These are phyloP conservation scores for Penelope pileata DNA, from an alignment of 2,113 vertebrate genomes.

Conservation along the genomic window DNA sequence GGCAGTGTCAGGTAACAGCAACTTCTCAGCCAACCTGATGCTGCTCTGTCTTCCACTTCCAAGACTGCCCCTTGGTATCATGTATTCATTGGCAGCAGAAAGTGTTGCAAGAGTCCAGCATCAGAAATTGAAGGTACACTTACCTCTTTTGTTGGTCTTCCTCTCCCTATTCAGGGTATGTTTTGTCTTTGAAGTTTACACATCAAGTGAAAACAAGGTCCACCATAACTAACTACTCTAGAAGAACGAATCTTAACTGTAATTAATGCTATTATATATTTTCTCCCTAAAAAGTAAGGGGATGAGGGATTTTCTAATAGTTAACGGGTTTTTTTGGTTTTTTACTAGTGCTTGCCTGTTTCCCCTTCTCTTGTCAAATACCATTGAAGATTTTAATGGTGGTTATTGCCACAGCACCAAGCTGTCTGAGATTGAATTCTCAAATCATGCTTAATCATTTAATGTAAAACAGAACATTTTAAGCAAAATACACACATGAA, in stretches of 20 bases:
- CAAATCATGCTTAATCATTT: neutral
- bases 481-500: neutral
- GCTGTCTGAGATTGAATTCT: neutral
- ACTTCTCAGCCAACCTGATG: neutral
- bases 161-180: fast-evolving
- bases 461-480: neutral
- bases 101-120: neutral
- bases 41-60: neutral
- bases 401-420: neutral
- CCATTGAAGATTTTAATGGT: neutral
- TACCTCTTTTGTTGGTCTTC: neutral
- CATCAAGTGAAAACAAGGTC: neutral
- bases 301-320: neutral
- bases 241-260: neutral
- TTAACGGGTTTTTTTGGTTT: neutral
- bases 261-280: neutral
- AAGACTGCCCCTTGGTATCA: neutral
- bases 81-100: neutral
- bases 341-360: neutral
- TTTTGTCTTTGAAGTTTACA: neutral
- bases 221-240: neutral
- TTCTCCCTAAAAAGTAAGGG: neutral
- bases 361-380: neutral
- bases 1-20: neutral
- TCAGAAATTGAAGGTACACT: neutral